Conservation (phyloP, 2,113 vertebrate genomes). For the Hydrolagus affinis region DNA sequence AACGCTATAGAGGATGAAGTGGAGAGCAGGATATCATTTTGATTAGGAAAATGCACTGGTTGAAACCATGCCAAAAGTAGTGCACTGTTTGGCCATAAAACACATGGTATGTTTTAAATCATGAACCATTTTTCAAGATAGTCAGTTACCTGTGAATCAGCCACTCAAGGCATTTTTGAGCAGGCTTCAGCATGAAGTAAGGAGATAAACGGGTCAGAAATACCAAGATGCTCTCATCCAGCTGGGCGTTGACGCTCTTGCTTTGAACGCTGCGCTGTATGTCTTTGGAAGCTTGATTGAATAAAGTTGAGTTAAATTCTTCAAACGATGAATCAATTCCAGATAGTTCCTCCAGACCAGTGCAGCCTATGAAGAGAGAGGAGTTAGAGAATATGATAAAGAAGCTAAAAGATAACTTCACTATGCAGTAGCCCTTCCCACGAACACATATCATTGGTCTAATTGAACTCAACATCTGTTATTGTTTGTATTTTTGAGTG, state of each 20-base stretch:
- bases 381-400: not conserved
- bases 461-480: too few species aligned
- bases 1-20: too few species aligned
- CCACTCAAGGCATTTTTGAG: conserved; percentile 96
- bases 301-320: conserved; percentile 75
- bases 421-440: not conserved
- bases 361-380: conserved; percentile 65
- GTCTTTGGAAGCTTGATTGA: conserved; percentile 68
- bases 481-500: not conserved
- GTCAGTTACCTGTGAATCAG: conserved; percentile 79
- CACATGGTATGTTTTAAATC: not conserved
- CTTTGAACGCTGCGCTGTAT: conserved; percentile 85
- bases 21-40: not conserved
- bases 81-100: not conserved
- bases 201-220: conserved; percentile 83
- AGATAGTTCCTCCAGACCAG: conserved; percentile 83
- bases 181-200: conserved; percentile 88
- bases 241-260: conserved; percentile 74
- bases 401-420: not conserved
- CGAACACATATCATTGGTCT: not conserved
- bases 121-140: not conserved
- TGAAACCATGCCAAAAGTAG: not conserved
- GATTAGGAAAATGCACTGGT: not conserved
- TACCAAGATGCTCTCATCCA: conserved; percentile 70
- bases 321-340: conserved; percentile 77